Conservation (phyloP, 37 sponge, comb jelly and placozoan species). For the Halichondria panicea region DNA sequence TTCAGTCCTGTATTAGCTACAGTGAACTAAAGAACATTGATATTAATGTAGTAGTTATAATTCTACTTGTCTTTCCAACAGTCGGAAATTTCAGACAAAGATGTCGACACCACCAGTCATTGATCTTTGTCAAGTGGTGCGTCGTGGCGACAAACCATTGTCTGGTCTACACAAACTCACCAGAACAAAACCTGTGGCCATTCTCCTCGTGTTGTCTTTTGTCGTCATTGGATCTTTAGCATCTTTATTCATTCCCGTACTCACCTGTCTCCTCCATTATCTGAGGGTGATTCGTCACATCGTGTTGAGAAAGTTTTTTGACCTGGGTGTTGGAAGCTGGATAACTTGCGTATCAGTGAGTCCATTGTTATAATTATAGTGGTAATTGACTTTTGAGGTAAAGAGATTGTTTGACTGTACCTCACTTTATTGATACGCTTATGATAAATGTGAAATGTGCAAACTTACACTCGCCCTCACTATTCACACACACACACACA, state of each 20-base stretch:
- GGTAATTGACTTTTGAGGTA: too few relatives aligned
- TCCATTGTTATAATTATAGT: background rate
- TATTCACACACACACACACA: too few relatives aligned
- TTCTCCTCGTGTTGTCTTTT: constrained; percentile 9
- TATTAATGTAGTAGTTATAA: too few relatives aligned
- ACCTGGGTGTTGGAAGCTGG: constrained; percentile 15
- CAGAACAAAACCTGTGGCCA: background rate
- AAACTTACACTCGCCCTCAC: background rate
- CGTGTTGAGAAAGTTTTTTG: constrained; percentile 15
- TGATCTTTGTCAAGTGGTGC: too few relatives aligned
- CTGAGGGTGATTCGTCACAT: background rate
- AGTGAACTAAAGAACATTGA: too few relatives aligned
- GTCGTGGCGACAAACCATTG: too few relatives aligned
- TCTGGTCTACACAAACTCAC: constrained; percentile 25
- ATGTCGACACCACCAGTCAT: too few relatives aligned
- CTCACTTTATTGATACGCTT: too few relatives aligned
- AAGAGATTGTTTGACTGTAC: too few relatives aligned
- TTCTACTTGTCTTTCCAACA: too few relatives aligned
- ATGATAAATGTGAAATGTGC: background rate
- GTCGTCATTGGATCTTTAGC: background rate
- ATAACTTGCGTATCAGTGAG: constrained; percentile 26
- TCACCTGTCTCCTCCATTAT: background rate
- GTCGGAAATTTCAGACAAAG: too few relatives aligned
- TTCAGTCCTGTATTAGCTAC: too few relatives aligned
- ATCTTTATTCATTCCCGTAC: background rate